Evolutionary conservation across 1,140 invertebrate species (phyloP), one percentile per base, ranked within the genome.

Genomic region (Reticulitermes speratus): DNA sequence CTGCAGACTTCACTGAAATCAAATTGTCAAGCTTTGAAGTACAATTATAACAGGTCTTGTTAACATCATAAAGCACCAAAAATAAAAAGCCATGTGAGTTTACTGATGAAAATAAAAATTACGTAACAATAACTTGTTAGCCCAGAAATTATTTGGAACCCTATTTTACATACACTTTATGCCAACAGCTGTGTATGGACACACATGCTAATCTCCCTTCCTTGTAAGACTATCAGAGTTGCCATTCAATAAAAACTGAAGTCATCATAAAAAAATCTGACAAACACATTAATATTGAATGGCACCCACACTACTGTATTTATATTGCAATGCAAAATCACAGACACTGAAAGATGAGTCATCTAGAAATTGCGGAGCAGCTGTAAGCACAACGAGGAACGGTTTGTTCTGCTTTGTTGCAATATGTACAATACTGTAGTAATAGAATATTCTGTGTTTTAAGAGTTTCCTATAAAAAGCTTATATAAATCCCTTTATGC

Each of bases 271-370:
- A 52, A 84, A 55, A 84, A 21, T 84, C 59, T 84, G 84, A 52
- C 59, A 84, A 45, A 55, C 48, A 55, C 55, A 84, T 55, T 55
- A 85, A 85, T 44, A 83, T 48, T 44, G 44, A 84, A 84, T 84
- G 48, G 83, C 85, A 86, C 45, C 44, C 75, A 82, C 69, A 45
- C 82, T 86, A 55, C 59, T 65, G n/a, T 52, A 82, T 82, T 86
- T 82, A 82, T 86, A 86, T 83, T 86, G 86, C 86, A 86, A 86
- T 86, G 86, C 86, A 86, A 86, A 86, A 86, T 86, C 86, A 86
- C 86, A 86, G 86, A 86, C 86, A 87, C 85, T 69, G 85, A 86
- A 83, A 87, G 75, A 83, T 83, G 55, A 87, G 82, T 86, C 52
- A 83, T 65, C 85, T 83, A 83, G 44, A 65, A 84, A 87, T 30